Conservation (phyloP, 2,888 invertebrate species). For the Tipula vernalis region DNA sequence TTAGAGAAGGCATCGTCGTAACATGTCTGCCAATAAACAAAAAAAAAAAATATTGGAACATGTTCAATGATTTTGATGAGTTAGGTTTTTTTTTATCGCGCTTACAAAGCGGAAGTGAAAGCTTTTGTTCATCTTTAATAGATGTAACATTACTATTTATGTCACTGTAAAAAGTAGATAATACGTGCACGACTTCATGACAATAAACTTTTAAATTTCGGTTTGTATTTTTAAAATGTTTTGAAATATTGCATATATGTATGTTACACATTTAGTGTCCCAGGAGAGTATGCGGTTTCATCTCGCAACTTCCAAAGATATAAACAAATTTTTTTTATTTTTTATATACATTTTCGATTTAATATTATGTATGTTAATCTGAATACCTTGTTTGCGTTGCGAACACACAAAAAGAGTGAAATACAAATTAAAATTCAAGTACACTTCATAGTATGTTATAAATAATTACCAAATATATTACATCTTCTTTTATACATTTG, state of each 20-base stretch:
- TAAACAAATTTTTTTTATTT: not conserved
- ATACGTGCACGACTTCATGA: not conserved
- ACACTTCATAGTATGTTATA: not conserved
- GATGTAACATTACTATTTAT: not conserved
- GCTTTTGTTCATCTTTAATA: not conserved
- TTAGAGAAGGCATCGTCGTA: too few species aligned
- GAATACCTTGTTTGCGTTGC: not conserved
- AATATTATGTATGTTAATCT: not conserved
- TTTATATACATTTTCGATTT: not conserved
- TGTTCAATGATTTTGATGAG: not conserved
- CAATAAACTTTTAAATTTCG: not conserved
- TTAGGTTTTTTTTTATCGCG: not conserved
- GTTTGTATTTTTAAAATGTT: not conserved
- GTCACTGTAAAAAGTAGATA: not conserved
- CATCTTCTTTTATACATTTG: not conserved
- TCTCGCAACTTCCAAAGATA: not conserved
- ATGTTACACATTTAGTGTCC: not conserved
- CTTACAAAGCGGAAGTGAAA: not conserved
- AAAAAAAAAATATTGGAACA: not conserved
- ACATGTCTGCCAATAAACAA: too few species aligned
- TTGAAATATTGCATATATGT: not conserved
- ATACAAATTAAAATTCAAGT: not conserved
- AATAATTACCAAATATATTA: not conserved
- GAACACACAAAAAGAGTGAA: not conserved
- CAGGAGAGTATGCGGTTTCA: not conserved